Base-by-base conservation (phyloP, 2,113 vertebrate genomes). In the Apistogramma diplotaenia region DNA sequence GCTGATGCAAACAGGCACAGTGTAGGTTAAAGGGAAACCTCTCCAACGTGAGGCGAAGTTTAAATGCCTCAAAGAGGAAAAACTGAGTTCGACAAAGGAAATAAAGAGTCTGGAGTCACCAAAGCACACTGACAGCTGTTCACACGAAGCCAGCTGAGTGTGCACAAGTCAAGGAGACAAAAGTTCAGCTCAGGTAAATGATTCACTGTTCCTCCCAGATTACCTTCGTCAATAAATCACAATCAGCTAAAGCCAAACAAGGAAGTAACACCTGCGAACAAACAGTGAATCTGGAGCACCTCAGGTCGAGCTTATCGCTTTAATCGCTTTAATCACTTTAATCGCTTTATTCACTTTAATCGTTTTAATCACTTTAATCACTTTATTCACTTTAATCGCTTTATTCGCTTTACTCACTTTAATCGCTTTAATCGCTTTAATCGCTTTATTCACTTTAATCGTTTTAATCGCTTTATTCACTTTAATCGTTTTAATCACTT, bases 61-160 rank as follows among this genome's bases (percentile, higher is more conserved):
- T 37, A 67, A 46, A 27, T 46, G 46, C 43, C 37, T 27, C 43
- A 67, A 46, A 46, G 62, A 67, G 40, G 62, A 46, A 67, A 7
- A 70, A 18, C 40, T 29, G 3, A 51, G 8, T 15, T 11, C 6
- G 40, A 70, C 27, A 25, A 29, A 49, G 23, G 19, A 40, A 23
- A 62, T 6, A 19, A 43, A 25, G 18, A 19, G 9, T 25, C 40
- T 29, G 23, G 1, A 2, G 25, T 70, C 19, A 49, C 2, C 0
- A 70, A 49, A 70, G 40, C 16, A 70, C 16, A 70, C 62, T 49
- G 40, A 49, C 40, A 27, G 3, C 9, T 12, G 61, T 65, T 65
- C 0, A 46, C 21, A 46, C 27, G 37, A 65, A 27, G 43, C 0
- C 25, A 3, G 18, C 46, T 49, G 61, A 43, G 61, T 3, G 37